Base-by-base conservation (phyloP, 2,113 vertebrate genomes). In the Campylomormyrus tamandua region DNA sequence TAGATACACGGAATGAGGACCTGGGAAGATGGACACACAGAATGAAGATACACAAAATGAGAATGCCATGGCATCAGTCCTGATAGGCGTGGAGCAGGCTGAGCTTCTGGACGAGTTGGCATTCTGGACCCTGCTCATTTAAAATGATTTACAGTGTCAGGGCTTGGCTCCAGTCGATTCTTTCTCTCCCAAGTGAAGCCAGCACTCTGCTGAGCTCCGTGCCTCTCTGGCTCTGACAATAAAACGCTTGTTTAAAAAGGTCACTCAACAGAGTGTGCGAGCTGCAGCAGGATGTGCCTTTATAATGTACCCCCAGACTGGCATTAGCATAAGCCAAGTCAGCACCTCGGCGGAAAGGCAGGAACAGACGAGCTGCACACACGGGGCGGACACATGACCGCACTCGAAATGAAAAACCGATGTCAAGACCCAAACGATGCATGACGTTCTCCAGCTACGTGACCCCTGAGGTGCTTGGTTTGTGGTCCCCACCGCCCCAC, bases 201-300 rank as follows among this genome's bases (percentile, higher is more conserved):
- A 27, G 39, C 66, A 27, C 89, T 87, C 83, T 83, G 74, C 87
- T 70, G 58, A 35, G 50, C 88, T n/a, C 66, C 45, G 56, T 77
- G 42, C 48, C 42, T 80, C 90, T 83, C 70, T 88, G 74, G 83
- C 52, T 87, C 89, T 62, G 42, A 83, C 87, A 88, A 88, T 85
- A 90, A 90, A 90, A 90, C 24, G 56, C 74, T 85, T 90, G 46
- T 90, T 88, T 90, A 86, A 90, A 91, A 91, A 91, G 85, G 87
- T 77, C 66, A n/a, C 48, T 88, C 48, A 46, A 50, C 58, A 87
- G 58, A 87, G 45, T 50, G 31, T n/a, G 45, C 2, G 24, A 39
- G 27, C 49, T 31, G 53, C 45, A 53, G 89, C 66, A 87, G 85
- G 53, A 89, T 88, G 45, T 88, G 77, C 80, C 58, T 50, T 62